Conservation (phyloP, 1,140 invertebrate species). For the Pseudomyrmex concolor region DNA sequence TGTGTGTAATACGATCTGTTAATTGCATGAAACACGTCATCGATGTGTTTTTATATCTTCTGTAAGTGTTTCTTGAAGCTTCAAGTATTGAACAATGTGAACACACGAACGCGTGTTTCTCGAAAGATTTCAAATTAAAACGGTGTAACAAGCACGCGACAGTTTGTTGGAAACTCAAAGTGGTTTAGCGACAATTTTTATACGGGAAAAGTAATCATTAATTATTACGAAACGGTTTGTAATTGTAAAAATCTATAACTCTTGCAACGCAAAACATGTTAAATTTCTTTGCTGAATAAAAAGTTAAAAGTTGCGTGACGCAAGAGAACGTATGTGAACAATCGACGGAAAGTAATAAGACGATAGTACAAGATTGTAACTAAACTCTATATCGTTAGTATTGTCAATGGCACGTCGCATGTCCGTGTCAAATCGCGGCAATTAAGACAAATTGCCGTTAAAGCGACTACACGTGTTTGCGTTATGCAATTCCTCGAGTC, state of each 20-base stretch:
- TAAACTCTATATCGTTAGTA: not conserved
- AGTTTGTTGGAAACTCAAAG: slow-evolving; percentile 15
- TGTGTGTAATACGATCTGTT: slow-evolving; percentile 3
- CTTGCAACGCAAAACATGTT: not conserved
- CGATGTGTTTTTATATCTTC: slow-evolving; percentile 45
- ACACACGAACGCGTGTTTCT: slow-evolving; percentile 12
- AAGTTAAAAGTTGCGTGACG: not conserved
- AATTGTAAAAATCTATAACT: no score
- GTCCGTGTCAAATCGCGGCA: not conserved
- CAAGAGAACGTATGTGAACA: not conserved
- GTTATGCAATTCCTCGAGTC: slow-evolving; percentile 18
- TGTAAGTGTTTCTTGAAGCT: slow-evolving; percentile 10
- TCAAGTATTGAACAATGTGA: slow-evolving; percentile 9
- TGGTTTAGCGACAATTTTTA: slow-evolving; percentile 10
- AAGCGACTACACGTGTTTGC: slow-evolving; percentile 34
- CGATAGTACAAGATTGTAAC: not conserved
- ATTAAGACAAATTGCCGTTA: slow-evolving; percentile 40
- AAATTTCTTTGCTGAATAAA: not conserved
- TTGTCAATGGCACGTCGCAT: slow-evolving; percentile 15
- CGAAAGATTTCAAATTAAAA: no score
- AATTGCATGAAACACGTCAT: slow-evolving; percentile 38
- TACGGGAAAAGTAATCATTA: slow-evolving; percentile 23
- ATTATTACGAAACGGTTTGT: not conserved
- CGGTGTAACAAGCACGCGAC: no score
- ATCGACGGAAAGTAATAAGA: not conserved